Conservation (phyloP, 2,888 invertebrate species). For the Poecilobothrus nobilitatus region DNA sequence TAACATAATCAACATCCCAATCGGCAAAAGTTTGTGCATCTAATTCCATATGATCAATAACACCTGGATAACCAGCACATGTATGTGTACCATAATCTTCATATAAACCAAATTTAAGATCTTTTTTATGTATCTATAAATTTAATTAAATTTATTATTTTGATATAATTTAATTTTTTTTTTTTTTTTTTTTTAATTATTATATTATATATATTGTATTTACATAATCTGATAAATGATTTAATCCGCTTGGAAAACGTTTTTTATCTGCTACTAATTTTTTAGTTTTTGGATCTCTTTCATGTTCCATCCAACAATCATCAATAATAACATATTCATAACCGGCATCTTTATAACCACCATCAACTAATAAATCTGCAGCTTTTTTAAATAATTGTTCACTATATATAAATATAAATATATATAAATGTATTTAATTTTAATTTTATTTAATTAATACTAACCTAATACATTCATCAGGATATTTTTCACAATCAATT, state of each 20-base stretch:
- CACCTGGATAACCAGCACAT: slow-evolving; percentile 70
- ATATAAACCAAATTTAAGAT: slow-evolving; percentile 70
- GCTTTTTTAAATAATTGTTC: slow-evolving; percentile 54
- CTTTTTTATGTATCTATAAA: slow-evolving; percentile 55
- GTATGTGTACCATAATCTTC: slow-evolving; percentile 69
- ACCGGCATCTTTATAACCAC: slow-evolving; percentile 61
- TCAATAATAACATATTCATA: slow-evolving; percentile 67
- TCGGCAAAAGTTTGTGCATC: slow-evolving; percentile 68
- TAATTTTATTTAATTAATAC: not conserved
- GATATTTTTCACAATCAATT: slow-evolving; percentile 51
- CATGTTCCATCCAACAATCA: slow-evolving; percentile 66
- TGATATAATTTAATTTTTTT: too few species aligned
- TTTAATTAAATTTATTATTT: not conserved
- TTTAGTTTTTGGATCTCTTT: slow-evolving; percentile 49
- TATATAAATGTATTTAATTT: slow-evolving; percentile 13
- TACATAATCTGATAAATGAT: slow-evolving; percentile 63
- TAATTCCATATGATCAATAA: slow-evolving; percentile 52
- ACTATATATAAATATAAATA: too few species aligned
- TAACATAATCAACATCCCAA: slow-evolving; percentile 73
- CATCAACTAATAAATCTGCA: slow-evolving; percentile 54
- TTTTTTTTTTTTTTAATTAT: not conserved
- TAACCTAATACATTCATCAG: slow-evolving; percentile 55
- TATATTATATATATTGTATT: too few species aligned
- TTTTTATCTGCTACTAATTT: slow-evolving; percentile 55
- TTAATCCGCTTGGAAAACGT: slow-evolving; percentile 67